phyloP scores from a whole-genome alignment of 2,888 invertebrate species.

The Dolichomitus sp. region DNA sequence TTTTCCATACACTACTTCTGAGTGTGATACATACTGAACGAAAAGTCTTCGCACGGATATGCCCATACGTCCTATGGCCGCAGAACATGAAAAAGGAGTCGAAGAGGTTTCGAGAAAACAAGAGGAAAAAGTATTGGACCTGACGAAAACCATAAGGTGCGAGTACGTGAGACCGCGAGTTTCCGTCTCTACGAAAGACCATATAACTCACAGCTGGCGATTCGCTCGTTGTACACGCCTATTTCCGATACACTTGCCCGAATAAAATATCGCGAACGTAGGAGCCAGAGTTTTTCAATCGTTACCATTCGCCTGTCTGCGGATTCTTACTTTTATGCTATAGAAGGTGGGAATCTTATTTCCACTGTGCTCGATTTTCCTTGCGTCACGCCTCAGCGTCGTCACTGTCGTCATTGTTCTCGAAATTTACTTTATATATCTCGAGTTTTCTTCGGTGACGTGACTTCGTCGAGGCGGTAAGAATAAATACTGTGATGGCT shows the following conservation, averaged over 20 bases:
- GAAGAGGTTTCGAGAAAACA: neutral
- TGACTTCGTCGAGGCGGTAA: neutral
- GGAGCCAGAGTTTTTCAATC: constrained; percentile 46
- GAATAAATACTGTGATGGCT: neutral
- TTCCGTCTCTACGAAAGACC: constrained; percentile 7
- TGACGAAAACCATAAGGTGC: constrained; percentile 22
- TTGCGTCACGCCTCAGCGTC: constrained; percentile 13
- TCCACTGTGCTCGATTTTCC: constrained; percentile 28
- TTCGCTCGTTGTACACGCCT: constrained; percentile 65
- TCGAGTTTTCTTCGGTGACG: neutral
- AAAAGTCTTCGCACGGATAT: neutral
- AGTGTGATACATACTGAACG: neutral
- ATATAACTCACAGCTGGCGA: constrained; percentile 14
- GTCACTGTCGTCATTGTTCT: constrained; percentile 1
- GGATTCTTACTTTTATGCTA: constrained; percentile 36
- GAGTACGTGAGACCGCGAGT: constrained; percentile 14
- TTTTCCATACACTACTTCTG: neutral
- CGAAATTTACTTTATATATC: neutral
- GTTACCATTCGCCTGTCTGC: constrained; percentile 56
- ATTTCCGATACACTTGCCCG: constrained; percentile 69
- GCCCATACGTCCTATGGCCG: neutral
- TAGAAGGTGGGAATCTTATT: neutral
- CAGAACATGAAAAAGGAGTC: constrained; percentile 25
- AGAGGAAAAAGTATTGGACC: neutral
- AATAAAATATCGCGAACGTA: constrained; percentile 67